phyloP scores from a whole-genome alignment of 2,797 vertebrate species.

The Otolemur crassicaudatus region DNA sequence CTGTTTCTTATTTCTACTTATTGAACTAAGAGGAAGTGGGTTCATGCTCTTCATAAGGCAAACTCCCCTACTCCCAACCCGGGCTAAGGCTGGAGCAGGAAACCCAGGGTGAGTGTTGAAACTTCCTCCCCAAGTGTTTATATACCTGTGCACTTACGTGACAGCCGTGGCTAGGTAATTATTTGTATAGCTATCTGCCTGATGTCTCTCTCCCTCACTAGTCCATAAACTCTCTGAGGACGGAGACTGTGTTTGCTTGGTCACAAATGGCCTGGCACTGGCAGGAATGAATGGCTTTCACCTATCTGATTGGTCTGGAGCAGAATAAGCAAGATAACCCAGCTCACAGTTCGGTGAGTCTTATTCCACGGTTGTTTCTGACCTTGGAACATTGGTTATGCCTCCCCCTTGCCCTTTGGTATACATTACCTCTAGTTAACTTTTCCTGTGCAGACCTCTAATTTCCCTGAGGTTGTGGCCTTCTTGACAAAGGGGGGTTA shows the following conservation, averaged over 20 bases:
- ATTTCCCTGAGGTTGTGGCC: not conserved
- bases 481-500: not conserved
- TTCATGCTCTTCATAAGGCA: not conserved
- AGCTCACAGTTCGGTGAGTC: not conserved
- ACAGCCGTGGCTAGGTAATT: not conserved
- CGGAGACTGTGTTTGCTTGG: not conserved
- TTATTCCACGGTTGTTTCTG: not conserved
- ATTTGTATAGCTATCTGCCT: not conserved
- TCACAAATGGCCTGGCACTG: not conserved
- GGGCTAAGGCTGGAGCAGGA: not conserved
- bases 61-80: not conserved
- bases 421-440: not conserved
- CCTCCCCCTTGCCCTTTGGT: not conserved
- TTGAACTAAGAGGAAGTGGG: not conserved
- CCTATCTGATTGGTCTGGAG: not conserved
- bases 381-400: not conserved
- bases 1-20: not conserved
- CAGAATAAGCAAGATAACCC: not conserved
- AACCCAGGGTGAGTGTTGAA: not conserved
- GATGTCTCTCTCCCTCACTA: not conserved
- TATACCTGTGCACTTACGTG: not conserved
- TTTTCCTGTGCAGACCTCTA: not conserved
- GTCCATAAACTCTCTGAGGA: not conserved
- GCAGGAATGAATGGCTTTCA: not conserved
- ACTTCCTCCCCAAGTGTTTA: not conserved